Conservation (phyloP, 64 coral and sea anemone species). For the Astreopora myriophthalma region DNA sequence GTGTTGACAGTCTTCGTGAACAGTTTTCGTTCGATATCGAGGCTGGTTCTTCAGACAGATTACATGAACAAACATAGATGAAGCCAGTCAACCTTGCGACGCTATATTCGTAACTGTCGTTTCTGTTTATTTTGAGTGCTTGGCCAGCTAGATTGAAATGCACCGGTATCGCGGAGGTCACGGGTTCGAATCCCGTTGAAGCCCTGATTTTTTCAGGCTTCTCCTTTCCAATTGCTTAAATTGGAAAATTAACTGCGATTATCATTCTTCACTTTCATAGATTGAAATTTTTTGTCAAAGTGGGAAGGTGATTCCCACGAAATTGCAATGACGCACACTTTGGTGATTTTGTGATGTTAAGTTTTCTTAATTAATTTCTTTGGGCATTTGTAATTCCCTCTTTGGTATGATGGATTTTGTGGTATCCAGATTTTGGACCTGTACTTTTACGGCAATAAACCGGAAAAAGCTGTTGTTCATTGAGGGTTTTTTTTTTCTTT, state of each 20-base stretch:
- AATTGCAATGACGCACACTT: background rate
- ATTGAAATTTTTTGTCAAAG: background rate
- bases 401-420: background rate
- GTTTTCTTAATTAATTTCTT: background rate
- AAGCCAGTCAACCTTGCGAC: background rate
- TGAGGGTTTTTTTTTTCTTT: background rate
- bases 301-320: background rate
- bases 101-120: background rate
- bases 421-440: background rate
- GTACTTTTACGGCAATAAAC: background rate
- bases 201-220: no score
- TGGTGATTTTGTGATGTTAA: no score
- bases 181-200: no score
- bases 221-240: no score
- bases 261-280: no score
- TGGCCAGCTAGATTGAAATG: no score
- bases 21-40: background rate
- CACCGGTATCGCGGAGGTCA: no score
- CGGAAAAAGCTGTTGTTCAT: conserved; percentile 38
- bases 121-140: background rate
- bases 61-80: background rate
- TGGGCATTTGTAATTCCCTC: background rate
- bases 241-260: no score
- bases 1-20: background rate
- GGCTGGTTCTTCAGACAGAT: background rate